These are phyloP conservation scores for Bubo blakistoni DNA, from an alignment of 2,113 vertebrate genomes.

Conservation along the genomic window DNA sequence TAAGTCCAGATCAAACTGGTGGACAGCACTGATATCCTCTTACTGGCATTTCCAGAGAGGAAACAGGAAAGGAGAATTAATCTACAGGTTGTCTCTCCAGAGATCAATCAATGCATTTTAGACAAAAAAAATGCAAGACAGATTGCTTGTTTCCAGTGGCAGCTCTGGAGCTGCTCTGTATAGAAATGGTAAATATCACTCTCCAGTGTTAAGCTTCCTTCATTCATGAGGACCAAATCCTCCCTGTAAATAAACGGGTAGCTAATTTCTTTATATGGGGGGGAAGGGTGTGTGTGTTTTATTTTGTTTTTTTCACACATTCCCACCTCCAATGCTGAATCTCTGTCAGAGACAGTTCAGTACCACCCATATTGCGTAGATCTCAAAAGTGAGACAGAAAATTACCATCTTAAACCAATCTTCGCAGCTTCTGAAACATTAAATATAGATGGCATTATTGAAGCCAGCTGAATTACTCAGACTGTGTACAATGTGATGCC, in stretches of 20 bases:
- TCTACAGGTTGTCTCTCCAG: background rate
- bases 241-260: background rate
- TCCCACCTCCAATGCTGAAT: background rate
- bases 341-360: background rate
- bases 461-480: constrained; percentile 55
- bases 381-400: constrained; percentile 46
- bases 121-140: background rate
- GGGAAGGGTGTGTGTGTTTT: background rate
- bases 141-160: background rate
- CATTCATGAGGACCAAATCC: background rate
- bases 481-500: constrained; percentile 23
- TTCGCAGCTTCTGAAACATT: constrained; percentile 45
- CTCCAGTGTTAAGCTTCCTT: background rate
- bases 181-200: background rate
- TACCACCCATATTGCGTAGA: background rate
- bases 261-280: background rate
- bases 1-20: background rate
- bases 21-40: background rate
- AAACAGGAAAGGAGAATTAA: background rate
- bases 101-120: background rate
- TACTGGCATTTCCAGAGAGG: background rate
- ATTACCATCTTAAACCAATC: constrained; percentile 64
- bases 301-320: background rate
- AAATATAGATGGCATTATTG: constrained; percentile 61
- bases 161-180: background rate